Base-by-base conservation (phyloP, 2,888 invertebrate species). In the Drosophila pullipes region DNA sequence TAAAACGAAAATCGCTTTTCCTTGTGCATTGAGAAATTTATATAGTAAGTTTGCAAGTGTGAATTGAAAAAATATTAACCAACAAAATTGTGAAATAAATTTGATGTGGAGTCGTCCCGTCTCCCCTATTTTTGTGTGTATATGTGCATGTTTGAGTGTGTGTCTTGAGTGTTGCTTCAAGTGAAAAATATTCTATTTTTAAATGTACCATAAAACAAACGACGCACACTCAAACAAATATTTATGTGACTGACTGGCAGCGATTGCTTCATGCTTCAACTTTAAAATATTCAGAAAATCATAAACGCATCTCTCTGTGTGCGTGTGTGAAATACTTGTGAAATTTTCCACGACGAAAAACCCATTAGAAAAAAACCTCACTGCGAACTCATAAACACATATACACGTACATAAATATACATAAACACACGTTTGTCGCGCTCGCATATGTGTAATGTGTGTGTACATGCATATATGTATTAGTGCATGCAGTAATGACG, bases 261-360 rank as follows among this genome's bases (percentile, higher is more conserved):
- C 60, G 70, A 84, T 87, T 85, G 76, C 89, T 87, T 79, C 85
- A 87, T 74, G 80, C 85, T 85, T 85, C 67, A 86, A 90, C 87
- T 86, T 82, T 78, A 86, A 85, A 87, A 76, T 90, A 76, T 88
- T 81, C 79, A 78, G 83, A 75, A 68, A 73, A 75, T 74, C 79
- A 71, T 78, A 82, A 71, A 63, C 69, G 73, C 74, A 60, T 58
- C 30, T 54, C 57, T 65, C 39, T 70, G 62, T 74, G 77, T 58
- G 67, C 75, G 72, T 76, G 82, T 86, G 80, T 86, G 81, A 86
- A 87, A 90, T 81, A 76, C 76, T 86, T 86, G 82, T 86, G 82
- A 90, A 87, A 87, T 89, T 87, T 87, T 87, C 87, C 87, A 87
- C 74, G 89, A 72, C 74, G 87, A 78, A 89, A 85, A 86, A 73